Base-by-base conservation (phyloP, 2,888 invertebrate genomes). In the Gonocerus acuteangulatus region DNA sequence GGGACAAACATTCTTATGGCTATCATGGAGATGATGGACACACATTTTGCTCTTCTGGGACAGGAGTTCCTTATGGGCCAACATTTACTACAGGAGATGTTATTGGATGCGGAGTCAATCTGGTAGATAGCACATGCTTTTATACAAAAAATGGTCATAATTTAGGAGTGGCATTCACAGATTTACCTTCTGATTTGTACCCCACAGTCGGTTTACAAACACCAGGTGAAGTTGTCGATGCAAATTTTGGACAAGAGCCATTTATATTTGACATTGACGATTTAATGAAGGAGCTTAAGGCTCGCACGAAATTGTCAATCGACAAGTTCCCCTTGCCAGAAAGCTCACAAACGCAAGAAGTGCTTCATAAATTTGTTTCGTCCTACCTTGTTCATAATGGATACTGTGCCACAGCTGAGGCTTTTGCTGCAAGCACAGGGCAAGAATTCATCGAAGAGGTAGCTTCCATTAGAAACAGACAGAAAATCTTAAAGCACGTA, bases 1-100 rank as follows among this genome's bases (percentile, higher is more conserved):
- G 97, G 95, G 99, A 99, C 77, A 95, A 95, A 73, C 90, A 94
- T 74, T 97, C 97, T 16, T 99, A 95, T 76, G 99, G 97, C 32
- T 99, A 99, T 79, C 99, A 99, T 77, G 99, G 97, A 62, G 97
- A 99, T 78, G 99, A 99, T 78, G 99, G 99, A 2, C 93, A 97
- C 77, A 95, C 95, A 68, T 99, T 99, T 79, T 95, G 95, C 75
- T 95, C 95, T 48, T 95, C 95, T 36, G 96, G 96, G 68, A 94
- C 93, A 34, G 99, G 97, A 1, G 92, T 94, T 76, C 89, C 94
- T 0, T 99, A 99, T 78, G 99, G 99, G 48, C 99, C 99, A 21
- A 96, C 96, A 34, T 99, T 97, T 77, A 95, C 95, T 44, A 96
- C 96, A 11, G 95, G 94, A 47, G 96, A 96, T 77, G 89, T 95